Base-by-base conservation (phyloP, 1,140 invertebrate species). In the Euschistus heros region DNA sequence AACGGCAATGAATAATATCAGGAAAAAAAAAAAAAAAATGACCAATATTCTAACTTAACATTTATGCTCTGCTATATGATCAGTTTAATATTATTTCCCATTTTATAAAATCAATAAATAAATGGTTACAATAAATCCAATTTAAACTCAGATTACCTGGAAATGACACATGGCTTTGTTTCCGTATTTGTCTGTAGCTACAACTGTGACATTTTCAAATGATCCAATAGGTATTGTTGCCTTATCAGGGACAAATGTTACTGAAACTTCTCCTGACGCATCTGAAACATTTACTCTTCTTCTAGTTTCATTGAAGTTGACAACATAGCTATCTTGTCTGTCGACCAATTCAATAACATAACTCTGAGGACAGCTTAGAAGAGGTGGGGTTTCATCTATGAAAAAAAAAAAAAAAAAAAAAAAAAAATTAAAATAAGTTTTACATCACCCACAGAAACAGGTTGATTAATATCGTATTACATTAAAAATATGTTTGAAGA, bases 141-240 rank as follows among this genome's bases (percentile, higher is more conserved):
- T 37, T 6, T 37, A 6, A 37, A 37, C 13, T 1, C 1, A 55
- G 68, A 66, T 71, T 75, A 91, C 91, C 80, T 97, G 94, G 84
- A 97, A 98, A 73, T 96, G 82, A 76, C 94, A 97, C 42, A 83
- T 82, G 14, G 93, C 93, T 68, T 86, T 83, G 73, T 98, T 97
- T 62, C 91, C 92, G 75, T 85, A 91, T 70, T 86, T 86, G 74
- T 97, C 94, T 0, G 84, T 84, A 0, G 93, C 94, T 44, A 88
- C 82, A 0, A 97, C 94, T 0, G 93, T 94, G 0, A 97, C 92
- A 75, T 96, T 97, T 80, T 95, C 88, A 75, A 92, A 95, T 26
- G 85, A 84, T n/a, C 92, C 88, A 68, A 96, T 89, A 6, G 86
- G 84, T 70, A 97, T 94, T 0, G 87, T 82, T 0, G 93, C 91